Evolutionary conservation across 2,113 vertebrate genomes (phyloP).

Genomic region (Trogon melanurus): DNA sequence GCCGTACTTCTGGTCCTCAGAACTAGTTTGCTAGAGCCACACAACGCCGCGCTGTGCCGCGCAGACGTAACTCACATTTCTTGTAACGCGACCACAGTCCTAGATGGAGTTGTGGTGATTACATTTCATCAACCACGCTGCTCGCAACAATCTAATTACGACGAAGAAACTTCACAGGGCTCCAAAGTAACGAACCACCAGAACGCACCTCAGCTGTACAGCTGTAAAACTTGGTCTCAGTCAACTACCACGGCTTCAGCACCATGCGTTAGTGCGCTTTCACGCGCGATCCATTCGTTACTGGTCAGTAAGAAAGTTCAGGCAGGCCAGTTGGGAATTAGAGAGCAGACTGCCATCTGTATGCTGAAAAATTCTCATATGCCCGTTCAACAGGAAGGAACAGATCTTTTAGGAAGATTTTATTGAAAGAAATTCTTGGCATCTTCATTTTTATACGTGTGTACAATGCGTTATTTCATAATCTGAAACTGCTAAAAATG

Average conservation of each 20-base stretch:
- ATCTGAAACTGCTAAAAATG: slow-evolving; percentile 50
- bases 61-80: neutral
- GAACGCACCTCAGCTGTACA: neutral
- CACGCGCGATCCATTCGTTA: neutral
- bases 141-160: slow-evolving; percentile 11
- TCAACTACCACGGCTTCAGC: neutral
- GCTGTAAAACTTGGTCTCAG: neutral
- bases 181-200: neutral
- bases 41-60: neutral
- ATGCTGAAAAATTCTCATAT: neutral
- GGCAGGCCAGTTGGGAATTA: neutral
- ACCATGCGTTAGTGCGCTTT: neutral
- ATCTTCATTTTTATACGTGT: neutral
- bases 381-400: neutral
- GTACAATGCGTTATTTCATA: slow-evolving; percentile 22
- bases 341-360: neutral
- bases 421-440: slow-evolving; percentile 4
- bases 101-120: neutral
- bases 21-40: neutral
- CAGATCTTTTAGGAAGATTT: neutral
- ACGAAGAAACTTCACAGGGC: neutral
- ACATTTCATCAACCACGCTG: neutral
- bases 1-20: neutral
- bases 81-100: neutral
- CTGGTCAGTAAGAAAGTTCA: neutral